These are phyloP conservation scores for Chloroceryle amazona DNA, from an alignment of 2,797 vertebrate species.

Conservation along the genomic window DNA sequence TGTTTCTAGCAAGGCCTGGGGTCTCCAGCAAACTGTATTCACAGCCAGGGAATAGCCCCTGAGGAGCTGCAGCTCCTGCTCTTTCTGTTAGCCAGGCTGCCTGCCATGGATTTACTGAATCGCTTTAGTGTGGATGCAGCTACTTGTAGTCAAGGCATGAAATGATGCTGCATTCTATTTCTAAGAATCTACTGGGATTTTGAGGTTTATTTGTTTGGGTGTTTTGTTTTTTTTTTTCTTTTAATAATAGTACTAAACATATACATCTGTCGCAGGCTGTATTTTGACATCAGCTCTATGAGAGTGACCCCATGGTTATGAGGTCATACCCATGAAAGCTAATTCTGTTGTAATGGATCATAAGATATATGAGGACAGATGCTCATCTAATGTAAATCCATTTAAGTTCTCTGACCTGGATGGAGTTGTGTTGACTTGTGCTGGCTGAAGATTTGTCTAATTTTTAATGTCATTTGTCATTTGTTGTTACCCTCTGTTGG, in stretches of 20 bases:
- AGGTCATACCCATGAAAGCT: not conserved
- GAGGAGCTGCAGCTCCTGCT: not conserved
- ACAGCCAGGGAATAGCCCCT: not conserved
- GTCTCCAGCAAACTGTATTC: slow-evolving; percentile 13
- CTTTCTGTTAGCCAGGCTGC: not conserved
- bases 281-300: not conserved
- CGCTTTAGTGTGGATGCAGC: not conserved
- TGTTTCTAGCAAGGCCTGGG: not conserved
- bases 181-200: not conserved
- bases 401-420: not conserved
- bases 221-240: not conserved
- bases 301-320: not conserved
- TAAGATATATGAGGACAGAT: not conserved
- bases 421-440: not conserved
- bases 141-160: not conserved
- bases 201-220: not conserved
- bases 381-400: not conserved
- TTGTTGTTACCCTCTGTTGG: not conserved
- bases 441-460: not conserved
- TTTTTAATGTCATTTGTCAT: slow-evolving; percentile 16
- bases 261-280: not conserved
- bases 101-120: not conserved
- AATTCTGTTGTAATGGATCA: not conserved
- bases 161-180: not conserved
- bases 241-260: not conserved